Evolutionary conservation across 1,140 invertebrate species (phyloP), one percentile per base, ranked within the genome.

Genomic region (Ctenoplectra terminalis): DNA sequence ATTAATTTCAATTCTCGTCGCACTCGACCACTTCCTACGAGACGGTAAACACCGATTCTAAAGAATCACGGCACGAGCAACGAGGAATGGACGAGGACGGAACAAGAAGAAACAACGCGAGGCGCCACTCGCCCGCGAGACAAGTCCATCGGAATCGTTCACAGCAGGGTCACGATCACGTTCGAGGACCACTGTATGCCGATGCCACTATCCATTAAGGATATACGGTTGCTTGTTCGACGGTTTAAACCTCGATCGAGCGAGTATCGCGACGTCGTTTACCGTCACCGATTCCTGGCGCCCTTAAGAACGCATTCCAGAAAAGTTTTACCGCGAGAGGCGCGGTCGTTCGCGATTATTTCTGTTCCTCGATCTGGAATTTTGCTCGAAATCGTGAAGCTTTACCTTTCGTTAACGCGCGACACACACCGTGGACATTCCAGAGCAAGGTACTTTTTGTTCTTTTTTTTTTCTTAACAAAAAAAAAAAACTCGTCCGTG

Each of bases 1-100:
- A 88, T 87, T 88, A 87, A 88, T 88, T 88, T 88, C 83, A 85
- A 88, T 87, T 88, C 87, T 83, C 40, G 79, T 83, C 87, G 85
- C 85, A 77, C 26, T 31, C 74, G 50, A 34, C 72, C 34, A 83
- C 83, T 85, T 88, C 83, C 83, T 88, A 81, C 69, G 63, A 77
- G 72, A 77, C 74, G 23, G 52, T 26, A 50, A 76, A 20, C 43
- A 64, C 48, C 73, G 56, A 72, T 87, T 78, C 73, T 71, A 70
- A 87, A 72, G 86, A 83, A 87, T 85, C 80, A 31, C 60, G 1
- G 60, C 31, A 66, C 46, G 52, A 87, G 48, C 63, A 72, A 37
- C 29, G 54, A 23, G 48, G 73, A 31, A 20, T 40, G 15, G 17
- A 43, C 3, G 37, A 43, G 20, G n/a, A 50, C 26, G n/a, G 52